These are phyloP conservation scores for Netelia fuscicornis DNA, from an alignment of 2,888 invertebrate genomes.

Conservation along the genomic window DNA sequence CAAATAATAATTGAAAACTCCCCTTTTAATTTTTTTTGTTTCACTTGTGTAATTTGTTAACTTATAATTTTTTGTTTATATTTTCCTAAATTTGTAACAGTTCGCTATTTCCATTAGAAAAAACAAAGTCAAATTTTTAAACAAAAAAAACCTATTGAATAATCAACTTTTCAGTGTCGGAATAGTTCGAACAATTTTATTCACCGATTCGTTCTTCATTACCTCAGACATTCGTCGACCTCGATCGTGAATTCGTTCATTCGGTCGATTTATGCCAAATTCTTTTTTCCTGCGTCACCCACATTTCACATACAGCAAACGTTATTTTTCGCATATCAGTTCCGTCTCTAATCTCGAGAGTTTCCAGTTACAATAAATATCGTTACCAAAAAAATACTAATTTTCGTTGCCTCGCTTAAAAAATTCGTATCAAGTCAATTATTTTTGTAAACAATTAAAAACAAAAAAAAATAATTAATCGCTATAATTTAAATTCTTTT, in stretches of 20 bases:
- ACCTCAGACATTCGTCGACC: constrained; percentile 10
- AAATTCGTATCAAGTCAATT: neutral
- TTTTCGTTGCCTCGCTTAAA: neutral
- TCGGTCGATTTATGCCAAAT: constrained; percentile 39
- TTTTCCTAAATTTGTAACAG: too few species aligned
- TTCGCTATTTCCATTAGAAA: too few species aligned
- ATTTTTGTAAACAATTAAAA: neutral
- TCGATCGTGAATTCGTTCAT: constrained; percentile 44
- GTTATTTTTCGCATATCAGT: neutral
- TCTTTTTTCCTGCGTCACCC: neutral
- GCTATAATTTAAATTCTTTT: neutral
- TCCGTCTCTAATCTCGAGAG: too few species aligned
- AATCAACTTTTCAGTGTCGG: too few species aligned
- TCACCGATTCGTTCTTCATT: constrained; percentile 20
- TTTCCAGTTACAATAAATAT: neutral
- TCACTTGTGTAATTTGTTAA: too few species aligned
- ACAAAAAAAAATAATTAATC: neutral
- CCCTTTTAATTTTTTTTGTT: too few species aligned
- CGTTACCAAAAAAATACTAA: neutral
- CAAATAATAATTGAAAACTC: too few species aligned
- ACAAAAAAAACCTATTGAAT: too few species aligned
- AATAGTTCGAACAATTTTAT: neutral
- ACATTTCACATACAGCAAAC: neutral
- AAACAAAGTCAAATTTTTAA: too few species aligned
- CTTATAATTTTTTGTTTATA: too few species aligned